Base-by-base conservation (phyloP, 2,113 vertebrate genomes). In the Syngnathus scovelli region DNA sequence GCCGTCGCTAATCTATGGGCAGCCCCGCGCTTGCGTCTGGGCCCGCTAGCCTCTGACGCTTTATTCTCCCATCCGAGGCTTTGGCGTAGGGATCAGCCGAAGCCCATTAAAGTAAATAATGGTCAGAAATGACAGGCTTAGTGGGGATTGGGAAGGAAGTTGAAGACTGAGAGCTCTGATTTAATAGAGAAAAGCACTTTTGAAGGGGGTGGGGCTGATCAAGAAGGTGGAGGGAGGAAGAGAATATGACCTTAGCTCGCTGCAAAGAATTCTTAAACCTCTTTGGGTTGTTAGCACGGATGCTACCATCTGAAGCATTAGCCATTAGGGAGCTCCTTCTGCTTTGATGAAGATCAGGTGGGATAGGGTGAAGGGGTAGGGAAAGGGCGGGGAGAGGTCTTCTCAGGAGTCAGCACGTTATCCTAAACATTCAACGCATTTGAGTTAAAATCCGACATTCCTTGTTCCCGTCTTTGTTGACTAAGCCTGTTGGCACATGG, bases 31-130 rank as follows among this genome's bases (percentile, higher is more conserved):
- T 93, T 93, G 92, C 92, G 93, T 94, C 94, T 94, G 88, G 93
- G 94, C 94, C 94, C 84, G 89, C 94, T 94, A 92, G 94, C 94
- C 94, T 96, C 92, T 92, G 94, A 92, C 93, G 94, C 93, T 98
- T 98, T 98, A 98, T 98, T 96, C 95, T 95, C 94, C 93, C 91
- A 94, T 97, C 94, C 93, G 94, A 94, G 95, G 95, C 95, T 96
- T 95, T 93, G 92, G 95, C 21, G 61, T 94, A 95, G 94, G 94
- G 96, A 98, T 98, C 96, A 98, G 95, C 96, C 94, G 98, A 98
- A 98, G 95, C 95, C 96, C 94, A 98, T 99, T 98, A 98, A 98
- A 98, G 94, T 97, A 98, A 99, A 99, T 99, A 99, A 99, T 98
- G 96, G 96, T 91, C 94, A 96, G 95, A 98, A 98, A 98, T 98